Evolutionary conservation across 2,113 vertebrate genomes (phyloP), one percentile per base, ranked within the genome.

Genomic region (Nycticryphes semicollaris): DNA sequence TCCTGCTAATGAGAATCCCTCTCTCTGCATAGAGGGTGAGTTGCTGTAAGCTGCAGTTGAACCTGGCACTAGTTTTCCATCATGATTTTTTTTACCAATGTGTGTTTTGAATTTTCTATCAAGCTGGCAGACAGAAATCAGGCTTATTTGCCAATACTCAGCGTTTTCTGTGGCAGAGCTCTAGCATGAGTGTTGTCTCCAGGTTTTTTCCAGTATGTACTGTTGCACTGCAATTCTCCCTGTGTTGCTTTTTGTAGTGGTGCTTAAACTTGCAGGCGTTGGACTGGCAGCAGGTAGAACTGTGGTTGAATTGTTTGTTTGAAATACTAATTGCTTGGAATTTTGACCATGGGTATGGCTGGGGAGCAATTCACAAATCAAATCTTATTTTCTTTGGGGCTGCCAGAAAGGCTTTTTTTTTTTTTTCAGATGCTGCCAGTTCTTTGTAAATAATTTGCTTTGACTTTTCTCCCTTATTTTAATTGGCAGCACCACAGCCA

Each of bases 361-460:
- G 51, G 19, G 57, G 56, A 93, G 41, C 43, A 86, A 43, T 72
- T 96, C 66, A 92, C 69, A 90, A 78, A 94, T 75, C 35, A 75
- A 37, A 68, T 27, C 31, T 66, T 75, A 31, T 56, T 93, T 93
- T 84, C 81, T 89, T 82, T 54, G 35, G 22, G 5, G 5, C 77
- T 91, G 43, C 14, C 31, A 87, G 62, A 87, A 85, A 17, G n/a
- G 30, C 18, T 48, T 39, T 27, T 37, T 51, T 73, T 73, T 35
- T 73, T 72, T 72, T 33, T 37, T 51, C 13, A 7, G 33, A 25
- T 35, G 30, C 50, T 84, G 22, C 9, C 48, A 57, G 30, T 35
- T 81, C 68, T 93, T 86, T 53, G 47, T 88, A 84, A 95, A 91
- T 45, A 76, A 27, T 79, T 94, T 90, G 39, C 69, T 87, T 94